Base-by-base conservation (phyloP, 2,113 vertebrate genomes). In the Peucedramus taeniatus region DNA sequence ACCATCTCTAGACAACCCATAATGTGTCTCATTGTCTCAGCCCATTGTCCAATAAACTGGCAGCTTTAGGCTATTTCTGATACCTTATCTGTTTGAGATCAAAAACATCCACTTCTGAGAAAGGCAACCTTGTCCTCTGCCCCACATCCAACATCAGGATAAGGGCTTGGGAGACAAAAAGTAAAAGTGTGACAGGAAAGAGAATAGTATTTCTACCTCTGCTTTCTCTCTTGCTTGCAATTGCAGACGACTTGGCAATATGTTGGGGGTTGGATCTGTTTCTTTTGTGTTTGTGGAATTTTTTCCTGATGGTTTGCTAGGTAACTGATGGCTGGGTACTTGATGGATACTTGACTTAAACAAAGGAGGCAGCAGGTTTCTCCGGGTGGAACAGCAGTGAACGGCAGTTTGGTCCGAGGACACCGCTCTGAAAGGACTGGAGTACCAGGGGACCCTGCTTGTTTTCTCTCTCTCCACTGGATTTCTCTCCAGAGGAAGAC, bases 51-150 rank as follows among this genome's bases (percentile, higher is more conserved):
- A 44, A 28, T 39, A 78, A 57, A 30, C 10, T 37, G 19, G 5
- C 15, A 59, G 9, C 9, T 27, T 53, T 35, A 15, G 42, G 28
- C 11, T 87, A 3, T 49, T 78, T 68, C 26, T 68, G 21, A 69
- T 37, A n/a, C 4, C 20, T 70, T 42, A 16, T 8, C 33, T 63
- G 16, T 11, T 28, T 37, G 31, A 71, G 23, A 60, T n/a, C 20
- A 84, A 56, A 74, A 26, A 7, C 3, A 42, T 45, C 16, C 30
- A 18, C 6, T 39, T 14, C 8, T 26, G 39, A 60, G 11, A 75
- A 1, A 13, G 60, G 5, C 27, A 65, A 5, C 12, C 1, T 13
- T 3, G 4, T 70, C 5, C 13, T 8, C 12, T 0, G 0, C 15
- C 33, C 13, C 5, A 7, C 4, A 11, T 21, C 8, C 11, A 69